Percentiles rank a stretch among this genome's conserved stretches.
Conservation (phyloP, 2,888 invertebrate genomes). For the Spisula subtruncata region DNA sequence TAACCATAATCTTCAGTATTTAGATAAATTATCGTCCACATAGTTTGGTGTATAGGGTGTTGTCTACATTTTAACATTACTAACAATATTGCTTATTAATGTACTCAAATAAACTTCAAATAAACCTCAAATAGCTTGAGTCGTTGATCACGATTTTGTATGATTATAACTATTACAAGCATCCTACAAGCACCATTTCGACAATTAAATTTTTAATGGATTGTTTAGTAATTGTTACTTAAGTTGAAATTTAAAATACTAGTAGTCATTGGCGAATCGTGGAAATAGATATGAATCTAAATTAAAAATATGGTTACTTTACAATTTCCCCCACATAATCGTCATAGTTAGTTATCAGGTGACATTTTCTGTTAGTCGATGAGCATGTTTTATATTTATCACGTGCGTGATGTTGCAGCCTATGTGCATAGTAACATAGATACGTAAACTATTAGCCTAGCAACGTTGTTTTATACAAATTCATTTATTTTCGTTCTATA, state of each 20-base stretch:
- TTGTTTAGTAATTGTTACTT: background rate
- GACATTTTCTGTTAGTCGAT: no score
- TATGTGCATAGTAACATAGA: no score
- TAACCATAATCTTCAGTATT: constrained; percentile 23
- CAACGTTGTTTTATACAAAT: no score
- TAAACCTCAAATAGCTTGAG: background rate
- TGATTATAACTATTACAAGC: background rate
- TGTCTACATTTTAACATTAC: constrained; percentile 39
- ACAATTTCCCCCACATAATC: no score
- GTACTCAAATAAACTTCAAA: background rate
- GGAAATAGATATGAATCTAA: background rate
- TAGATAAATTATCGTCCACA: constrained; percentile 46
- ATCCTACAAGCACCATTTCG: background rate
- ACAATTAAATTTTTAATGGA: background rate
- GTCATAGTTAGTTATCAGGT: no score
- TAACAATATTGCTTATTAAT: constrained; percentile 1
- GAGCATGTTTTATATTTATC: no score
- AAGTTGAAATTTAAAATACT: no score
- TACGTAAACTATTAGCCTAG: no score
- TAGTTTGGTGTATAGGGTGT: constrained; percentile 53
- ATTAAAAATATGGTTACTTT: no score
- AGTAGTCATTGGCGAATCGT: background rate
- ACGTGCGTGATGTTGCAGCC: no score
- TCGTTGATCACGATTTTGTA: constrained; percentile 21
- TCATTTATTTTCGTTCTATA: no score